Evolutionary conservation across 2,888 invertebrate species (phyloP).

Genomic region (Parnassius orleans): DNA sequence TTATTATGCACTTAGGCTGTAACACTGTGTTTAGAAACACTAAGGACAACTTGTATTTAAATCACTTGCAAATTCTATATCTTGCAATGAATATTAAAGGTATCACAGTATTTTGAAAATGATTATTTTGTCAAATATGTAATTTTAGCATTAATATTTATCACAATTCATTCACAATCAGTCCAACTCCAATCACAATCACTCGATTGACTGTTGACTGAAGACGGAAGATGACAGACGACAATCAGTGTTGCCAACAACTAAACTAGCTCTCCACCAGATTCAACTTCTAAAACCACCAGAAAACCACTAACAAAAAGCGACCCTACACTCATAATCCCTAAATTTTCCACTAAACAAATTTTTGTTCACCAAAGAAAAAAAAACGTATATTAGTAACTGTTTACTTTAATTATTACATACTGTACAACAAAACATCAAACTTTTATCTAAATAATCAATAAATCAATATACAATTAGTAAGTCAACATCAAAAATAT

Average conservation of each 20-base stretch:
- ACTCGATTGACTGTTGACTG: constrained; percentile 15
- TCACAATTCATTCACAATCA: constrained; percentile 4
- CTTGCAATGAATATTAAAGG: neutral
- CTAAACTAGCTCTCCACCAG: too few species aligned
- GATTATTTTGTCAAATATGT: constrained; percentile 3
- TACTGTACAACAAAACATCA: too few species aligned
- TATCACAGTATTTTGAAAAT: constrained; percentile 4
- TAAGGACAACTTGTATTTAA: constrained; percentile 28
- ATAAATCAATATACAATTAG: too few species aligned
- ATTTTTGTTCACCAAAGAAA: too few species aligned
- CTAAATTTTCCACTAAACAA: too few species aligned
- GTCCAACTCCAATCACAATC: constrained; percentile 1
- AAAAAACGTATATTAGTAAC: too few species aligned
- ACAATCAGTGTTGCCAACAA: neutral
- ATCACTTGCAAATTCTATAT: constrained; percentile 22
- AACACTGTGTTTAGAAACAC: constrained; percentile 33
- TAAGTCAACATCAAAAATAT: too few species aligned
- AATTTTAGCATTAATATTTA: neutral
- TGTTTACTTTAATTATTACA: too few species aligned
- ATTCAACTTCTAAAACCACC: too few species aligned
- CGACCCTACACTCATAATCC: too few species aligned
- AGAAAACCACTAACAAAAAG: too few species aligned
- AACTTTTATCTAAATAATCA: too few species aligned
- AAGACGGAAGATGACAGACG: constrained; percentile 1
- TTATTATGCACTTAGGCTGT: constrained; percentile 46